A percentile compares a stretch with the other conserved stretches of the same genome.
Evolutionary conservation across 2,888 invertebrate genomes (phyloP).

Genomic region (Chrysolina haemoptera): DNA sequence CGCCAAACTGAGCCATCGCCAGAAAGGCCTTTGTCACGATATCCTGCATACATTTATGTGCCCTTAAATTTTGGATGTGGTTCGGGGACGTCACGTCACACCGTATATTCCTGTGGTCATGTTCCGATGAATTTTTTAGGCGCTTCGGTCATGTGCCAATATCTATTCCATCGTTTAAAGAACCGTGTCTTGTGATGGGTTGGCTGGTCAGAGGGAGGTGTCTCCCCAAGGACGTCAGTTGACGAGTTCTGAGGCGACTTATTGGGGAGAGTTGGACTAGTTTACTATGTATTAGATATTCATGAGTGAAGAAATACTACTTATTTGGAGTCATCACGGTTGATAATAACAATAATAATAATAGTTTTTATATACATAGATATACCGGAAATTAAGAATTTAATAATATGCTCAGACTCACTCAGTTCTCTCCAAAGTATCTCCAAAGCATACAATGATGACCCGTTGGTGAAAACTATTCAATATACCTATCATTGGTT

Average conservation of each 20-base stretch:
- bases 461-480: too few relatives aligned
- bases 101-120: slow-evolving; percentile 50
- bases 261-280: slow-evolving; percentile 21
- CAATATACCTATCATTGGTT: too few relatives aligned
- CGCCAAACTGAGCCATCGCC: neutral
- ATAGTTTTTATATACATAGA: too few relatives aligned
- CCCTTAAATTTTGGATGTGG: slow-evolving; percentile 53
- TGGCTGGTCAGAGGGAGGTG: slow-evolving; percentile 32
- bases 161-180: slow-evolving; percentile 52
- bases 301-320: neutral
- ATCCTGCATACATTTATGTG: slow-evolving; percentile 49
- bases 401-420: too few relatives aligned
- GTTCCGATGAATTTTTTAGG: slow-evolving; percentile 53
- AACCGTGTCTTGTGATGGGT: slow-evolving; percentile 42
- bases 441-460: too few relatives aligned
- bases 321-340: neutral
- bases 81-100: slow-evolving; percentile 48
- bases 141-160: slow-evolving; percentile 52
- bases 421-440: too few relatives aligned
- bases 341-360: neutral
- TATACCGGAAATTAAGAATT: too few relatives aligned
- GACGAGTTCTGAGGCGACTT: slow-evolving; percentile 36
- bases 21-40: slow-evolving; percentile 32
- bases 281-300: neutral
- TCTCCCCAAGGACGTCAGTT: slow-evolving; percentile 35